Conservation (phyloP, 2,113 vertebrate genomes). For the Odontesthes bonariensis region DNA sequence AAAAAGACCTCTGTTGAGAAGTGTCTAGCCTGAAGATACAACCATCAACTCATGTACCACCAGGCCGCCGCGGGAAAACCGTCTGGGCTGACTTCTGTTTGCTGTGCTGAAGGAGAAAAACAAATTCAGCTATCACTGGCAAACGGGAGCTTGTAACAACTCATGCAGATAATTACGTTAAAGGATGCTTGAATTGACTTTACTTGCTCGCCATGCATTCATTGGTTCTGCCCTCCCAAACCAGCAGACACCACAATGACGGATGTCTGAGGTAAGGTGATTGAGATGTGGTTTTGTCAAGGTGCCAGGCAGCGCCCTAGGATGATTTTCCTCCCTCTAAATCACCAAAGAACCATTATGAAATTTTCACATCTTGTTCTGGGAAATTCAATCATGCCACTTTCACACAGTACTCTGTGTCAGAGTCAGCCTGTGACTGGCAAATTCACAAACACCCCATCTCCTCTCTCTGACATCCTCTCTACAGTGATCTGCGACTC, state of each 20-base stretch:
- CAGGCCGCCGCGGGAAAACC: slow-evolving; percentile 55
- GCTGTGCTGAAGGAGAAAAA: slow-evolving; percentile 64
- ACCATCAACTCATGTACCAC: slow-evolving; percentile 78
- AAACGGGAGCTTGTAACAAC: slow-evolving; percentile 51
- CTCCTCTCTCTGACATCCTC: slow-evolving; percentile 41
- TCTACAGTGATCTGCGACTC: slow-evolving; percentile 3
- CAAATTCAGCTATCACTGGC: slow-evolving; percentile 60
- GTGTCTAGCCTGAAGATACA: slow-evolving; percentile 81
- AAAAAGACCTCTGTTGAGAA: slow-evolving; percentile 79
- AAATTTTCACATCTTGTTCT: slow-evolving; percentile 57
- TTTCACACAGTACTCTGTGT: slow-evolving; percentile 67
- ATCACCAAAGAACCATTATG: slow-evolving; percentile 64
- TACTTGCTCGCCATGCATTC: slow-evolving; percentile 3
- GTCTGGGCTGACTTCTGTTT: slow-evolving; percentile 61
- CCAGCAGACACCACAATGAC: slow-evolving; percentile 11
- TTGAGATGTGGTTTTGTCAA: slow-evolving; percentile 71
- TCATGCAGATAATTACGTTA: slow-evolving; percentile 39
- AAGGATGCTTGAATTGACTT: slow-evolving; percentile 33
- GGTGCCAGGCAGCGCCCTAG: slow-evolving; percentile 59
- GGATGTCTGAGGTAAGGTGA: slow-evolving; percentile 50
- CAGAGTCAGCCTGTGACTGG: slow-evolving; percentile 37
- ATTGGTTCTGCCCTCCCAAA: slow-evolving; percentile 5
- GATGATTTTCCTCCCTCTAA: slow-evolving; percentile 56
- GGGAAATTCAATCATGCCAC: slow-evolving; percentile 60
- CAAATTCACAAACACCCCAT: slow-evolving; percentile 52